Evolutionary conservation across 2,113 vertebrate genomes (phyloP).

Genomic region (Ciconia maguari): DNA sequence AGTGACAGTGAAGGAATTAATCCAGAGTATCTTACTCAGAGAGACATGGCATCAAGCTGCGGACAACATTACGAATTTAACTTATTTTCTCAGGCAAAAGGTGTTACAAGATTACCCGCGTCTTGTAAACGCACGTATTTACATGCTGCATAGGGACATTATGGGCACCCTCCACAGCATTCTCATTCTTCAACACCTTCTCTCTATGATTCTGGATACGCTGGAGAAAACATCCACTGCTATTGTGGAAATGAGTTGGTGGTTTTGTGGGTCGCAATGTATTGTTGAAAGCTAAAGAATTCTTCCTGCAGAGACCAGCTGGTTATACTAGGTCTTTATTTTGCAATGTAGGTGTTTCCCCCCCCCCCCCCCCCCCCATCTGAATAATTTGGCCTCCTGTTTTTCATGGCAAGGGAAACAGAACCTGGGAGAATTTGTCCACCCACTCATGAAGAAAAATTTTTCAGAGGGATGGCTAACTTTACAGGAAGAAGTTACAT

Average conservation of each 20-base stretch:
- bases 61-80: not conserved
- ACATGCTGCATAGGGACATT: not conserved
- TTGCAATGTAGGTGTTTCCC: not conserved
- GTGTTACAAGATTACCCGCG: not conserved
- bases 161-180: not conserved
- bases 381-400: not conserved
- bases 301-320: not conserved
- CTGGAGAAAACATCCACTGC: not conserved
- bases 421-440: not conserved
- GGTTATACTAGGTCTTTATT: not conserved
- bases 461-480: not conserved
- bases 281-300: not conserved
- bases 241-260: not conserved
- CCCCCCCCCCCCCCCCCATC: too few species aligned
- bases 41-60: not conserved
- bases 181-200: not conserved
- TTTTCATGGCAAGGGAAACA: not conserved
- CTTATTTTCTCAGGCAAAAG: not conserved
- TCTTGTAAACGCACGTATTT: not conserved
- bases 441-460: rapidly evolving
- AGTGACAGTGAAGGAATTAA: not conserved
- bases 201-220: not conserved
- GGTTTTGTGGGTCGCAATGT: not conserved
- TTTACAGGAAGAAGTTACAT: not conserved
- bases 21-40: not conserved